These are phyloP conservation scores for Rhopalosiphum nymphaeae DNA, from an alignment of 2,888 invertebrate species.

Conservation along the genomic window DNA sequence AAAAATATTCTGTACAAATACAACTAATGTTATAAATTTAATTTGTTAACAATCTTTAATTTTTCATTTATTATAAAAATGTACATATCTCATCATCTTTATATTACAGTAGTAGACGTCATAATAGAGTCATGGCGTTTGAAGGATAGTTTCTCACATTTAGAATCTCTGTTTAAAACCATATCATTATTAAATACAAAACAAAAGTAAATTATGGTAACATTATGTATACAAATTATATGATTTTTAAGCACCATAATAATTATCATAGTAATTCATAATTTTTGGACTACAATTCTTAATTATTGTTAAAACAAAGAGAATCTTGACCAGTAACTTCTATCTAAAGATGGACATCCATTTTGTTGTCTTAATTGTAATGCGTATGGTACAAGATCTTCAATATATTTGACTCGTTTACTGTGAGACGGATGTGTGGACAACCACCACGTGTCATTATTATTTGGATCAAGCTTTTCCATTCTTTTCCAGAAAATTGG, in stretches of 20 bases:
- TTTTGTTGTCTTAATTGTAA: constrained; percentile 48
- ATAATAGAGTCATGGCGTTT: background rate
- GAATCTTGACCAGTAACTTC: constrained; percentile 29
- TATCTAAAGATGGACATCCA: constrained; percentile 37
- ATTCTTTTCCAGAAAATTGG: constrained; percentile 51
- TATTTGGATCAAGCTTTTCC: constrained; percentile 32
- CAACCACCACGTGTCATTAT: constrained; percentile 40
- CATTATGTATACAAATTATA: background rate
- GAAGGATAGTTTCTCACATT: background rate
- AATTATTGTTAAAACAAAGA: constrained; percentile 24
- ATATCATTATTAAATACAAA: background rate
- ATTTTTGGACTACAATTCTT: background rate
- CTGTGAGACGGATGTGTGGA: constrained; percentile 42
- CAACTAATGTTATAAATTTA: background rate
- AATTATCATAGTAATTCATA: background rate
- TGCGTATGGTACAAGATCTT: constrained; percentile 38
- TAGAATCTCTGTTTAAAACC: background rate
- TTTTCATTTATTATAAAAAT: background rate
- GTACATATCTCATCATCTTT: background rate
- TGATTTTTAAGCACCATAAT: background rate
- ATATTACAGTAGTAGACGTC: background rate
- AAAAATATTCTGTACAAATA: no score
- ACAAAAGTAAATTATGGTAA: background rate
- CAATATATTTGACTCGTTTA: constrained; percentile 42
- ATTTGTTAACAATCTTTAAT: background rate